Evolutionary conservation across 2,888 invertebrate species (phyloP).

Genomic region (Metellina segmentata): DNA sequence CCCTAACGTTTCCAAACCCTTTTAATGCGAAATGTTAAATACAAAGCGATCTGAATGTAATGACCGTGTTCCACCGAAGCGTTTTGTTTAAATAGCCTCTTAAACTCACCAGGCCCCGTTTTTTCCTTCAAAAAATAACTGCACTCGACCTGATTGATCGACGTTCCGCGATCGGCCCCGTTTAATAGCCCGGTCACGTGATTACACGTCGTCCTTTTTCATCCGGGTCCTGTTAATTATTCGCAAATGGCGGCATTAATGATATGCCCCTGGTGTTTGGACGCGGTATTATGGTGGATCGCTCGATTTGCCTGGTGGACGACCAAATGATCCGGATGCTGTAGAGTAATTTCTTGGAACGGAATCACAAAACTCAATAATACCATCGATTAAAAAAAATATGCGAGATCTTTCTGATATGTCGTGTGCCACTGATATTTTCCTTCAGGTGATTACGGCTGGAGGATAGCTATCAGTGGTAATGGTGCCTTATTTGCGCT

Average conservation of each 20-base stretch:
- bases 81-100: slow-evolving; percentile 36
- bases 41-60: neutral
- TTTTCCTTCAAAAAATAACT: slow-evolving; percentile 33
- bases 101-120: slow-evolving; percentile 12
- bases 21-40: neutral
- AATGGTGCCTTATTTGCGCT: slow-evolving; percentile 16
- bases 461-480: slow-evolving; percentile 23
- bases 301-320: slow-evolving; percentile 19
- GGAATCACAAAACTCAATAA: slow-evolving; percentile 32
- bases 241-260: slow-evolving; percentile 61
- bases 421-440: neutral
- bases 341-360: slow-evolving; percentile 34
- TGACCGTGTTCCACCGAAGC: neutral
- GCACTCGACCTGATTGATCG: slow-evolving; percentile 30
- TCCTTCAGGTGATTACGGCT: slow-evolving; percentile 16
- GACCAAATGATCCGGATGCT: slow-evolving; percentile 2
- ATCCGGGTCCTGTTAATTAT: slow-evolving; percentile 43
- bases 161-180: slow-evolving; percentile 7
- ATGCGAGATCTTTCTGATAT: neutral
- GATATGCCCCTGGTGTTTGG: neutral
- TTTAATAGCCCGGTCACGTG: slow-evolving; percentile 53
- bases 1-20: neutral
- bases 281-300: slow-evolving; percentile 14
- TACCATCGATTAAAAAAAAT: slow-evolving; percentile 18
- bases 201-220: slow-evolving; percentile 15